Evolutionary conservation across 2,888 invertebrate genomes (phyloP), one percentile per base, ranked within the genome.

Genomic region (Diarsia rubi): DNA sequence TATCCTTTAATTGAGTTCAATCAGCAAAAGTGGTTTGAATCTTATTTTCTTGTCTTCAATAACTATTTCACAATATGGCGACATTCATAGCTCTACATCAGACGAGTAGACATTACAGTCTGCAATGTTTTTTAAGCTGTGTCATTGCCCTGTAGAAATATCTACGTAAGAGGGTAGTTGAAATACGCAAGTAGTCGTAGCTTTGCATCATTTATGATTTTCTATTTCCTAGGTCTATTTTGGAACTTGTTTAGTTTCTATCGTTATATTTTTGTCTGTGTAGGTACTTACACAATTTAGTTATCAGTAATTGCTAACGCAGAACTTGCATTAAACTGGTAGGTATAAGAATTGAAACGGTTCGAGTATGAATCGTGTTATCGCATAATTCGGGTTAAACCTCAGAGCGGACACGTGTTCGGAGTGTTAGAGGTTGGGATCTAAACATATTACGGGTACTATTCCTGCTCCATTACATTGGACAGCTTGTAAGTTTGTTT

Each of bases 121-220:
- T 68, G 63, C 72, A 69, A 73, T 76, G 71, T 82, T 78, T 81
- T 78, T 85, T 73, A 74, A 68, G 79, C 73, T 65, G 86, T 86
- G 85, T 85, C 86, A 85, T 84, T 85, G 85, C 81, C 86, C 85
- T 71, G 54, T 69, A 69, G 66, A 77, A 75, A 69, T 75, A 72
- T 78, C 49, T 79, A 62, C 45, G 69, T 76, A 63, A 71, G 73
- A 73, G 75, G 79, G 79, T 80, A 73, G 84, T 81, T 81, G 47
- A 67, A 42, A 60, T 71, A 83, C 60, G 52, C 68, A 54, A 57
- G 24, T 62, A 57, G 21, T 45, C 19, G 44, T 57, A 44, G 68
- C 45, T 69, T 69, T 47, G 63, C 65, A 62, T 59, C 65, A 74
- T 68, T 54, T 69, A 59, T 69, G 54, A 65, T 62, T 59, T 45